Base-by-base conservation (phyloP, 2,113 vertebrate species). In the Perca flavescens region DNA sequence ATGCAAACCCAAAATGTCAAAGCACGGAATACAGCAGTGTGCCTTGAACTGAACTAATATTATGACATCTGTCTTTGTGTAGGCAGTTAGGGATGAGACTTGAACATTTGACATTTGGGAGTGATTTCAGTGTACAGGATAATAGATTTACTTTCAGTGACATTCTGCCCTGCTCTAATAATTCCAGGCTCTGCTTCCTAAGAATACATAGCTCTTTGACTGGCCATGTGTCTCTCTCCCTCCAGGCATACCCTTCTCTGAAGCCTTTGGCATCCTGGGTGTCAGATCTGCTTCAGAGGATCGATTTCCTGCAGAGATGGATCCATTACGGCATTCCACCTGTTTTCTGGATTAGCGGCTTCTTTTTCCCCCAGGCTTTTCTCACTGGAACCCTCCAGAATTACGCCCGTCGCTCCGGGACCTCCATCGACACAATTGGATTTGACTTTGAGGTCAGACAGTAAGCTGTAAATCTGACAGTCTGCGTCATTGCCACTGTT, bases 361-460 rank as follows among this genome's bases (percentile, higher is more conserved):
- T 98, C 91, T 99, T 99, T 94, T 98, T 97, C 90, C 97, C 97
- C 0, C 97, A 98, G 87, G 97, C 97, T 22, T 98, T 99, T 87
- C 96, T 99, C 77, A 97, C 97, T 0, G 97, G 97, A 47, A 97
- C 96, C 0, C 93, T 99, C 53, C 98, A 98, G 93, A 97, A 98
- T 90, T 97, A 96, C 0, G 97, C 97, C 79, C 96, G 98, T 3
- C 95, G 94, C 40, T 94, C 92, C 0, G 10, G 94, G 65, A 92
- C 94, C 88, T 96, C 97, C 81, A 97, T 98, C 0, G 96, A 99
- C 83, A 97, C 94, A 50, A 96, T 97, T 83, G 95, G 95, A 0
- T 98, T 99, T 25, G 93, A 95, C 85, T 98, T 97, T 86, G 66
- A 97, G 96, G 97, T 97, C 56, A 91, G 71, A 74, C 5, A 52